Evolutionary conservation across 37 sponge, comb jelly and placozoan genomes (phyloP).

Genomic region (Spongia lamella): DNA sequence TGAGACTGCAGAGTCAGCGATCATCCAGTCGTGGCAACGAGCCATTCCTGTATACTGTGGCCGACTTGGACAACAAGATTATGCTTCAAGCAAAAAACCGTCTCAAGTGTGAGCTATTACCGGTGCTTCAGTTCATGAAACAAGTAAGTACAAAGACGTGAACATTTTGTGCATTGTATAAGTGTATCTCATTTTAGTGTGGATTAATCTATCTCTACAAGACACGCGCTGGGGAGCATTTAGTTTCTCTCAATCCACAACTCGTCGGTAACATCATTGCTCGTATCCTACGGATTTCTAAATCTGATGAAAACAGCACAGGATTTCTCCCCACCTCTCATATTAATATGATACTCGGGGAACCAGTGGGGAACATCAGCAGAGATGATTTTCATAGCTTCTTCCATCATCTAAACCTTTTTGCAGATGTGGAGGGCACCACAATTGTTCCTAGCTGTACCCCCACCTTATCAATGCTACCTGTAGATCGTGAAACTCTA

Average conservation of each 20-base stretch:
- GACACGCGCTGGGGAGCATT: background rate
- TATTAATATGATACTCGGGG: constrained; percentile 28
- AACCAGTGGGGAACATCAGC: too few relatives aligned
- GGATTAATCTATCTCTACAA: constrained; percentile 3
- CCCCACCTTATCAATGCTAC: constrained; percentile 4
- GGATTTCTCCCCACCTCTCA: constrained; percentile 34
- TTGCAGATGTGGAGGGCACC: constrained; percentile 33
- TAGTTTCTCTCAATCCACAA: constrained; percentile 51
- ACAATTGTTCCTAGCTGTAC: constrained; percentile 23
- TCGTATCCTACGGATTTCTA: constrained; percentile 11
- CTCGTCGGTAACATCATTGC: constrained; percentile 47
- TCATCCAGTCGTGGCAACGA: constrained; percentile 21
- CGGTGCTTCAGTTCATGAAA: constrained; percentile 52
- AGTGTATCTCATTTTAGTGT: constrained; percentile 28
- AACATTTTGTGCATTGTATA: background rate
- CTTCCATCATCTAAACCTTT: constrained; percentile 37
- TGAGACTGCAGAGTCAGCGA: constrained; percentile 11
- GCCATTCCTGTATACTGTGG: constrained; percentile 31
- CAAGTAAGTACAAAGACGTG: constrained; percentile 29
- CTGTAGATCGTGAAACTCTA: constrained; percentile 26
- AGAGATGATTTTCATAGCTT: constrained; percentile 28
- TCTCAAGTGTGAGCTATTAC: constrained; percentile 13
- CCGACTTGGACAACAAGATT: constrained; percentile 27
- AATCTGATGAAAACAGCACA: background rate
- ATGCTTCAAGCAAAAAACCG: constrained; percentile 1